phyloP scores from a whole-genome alignment of 1,140 invertebrate species.

The Sarcophaga bullata region DNA sequence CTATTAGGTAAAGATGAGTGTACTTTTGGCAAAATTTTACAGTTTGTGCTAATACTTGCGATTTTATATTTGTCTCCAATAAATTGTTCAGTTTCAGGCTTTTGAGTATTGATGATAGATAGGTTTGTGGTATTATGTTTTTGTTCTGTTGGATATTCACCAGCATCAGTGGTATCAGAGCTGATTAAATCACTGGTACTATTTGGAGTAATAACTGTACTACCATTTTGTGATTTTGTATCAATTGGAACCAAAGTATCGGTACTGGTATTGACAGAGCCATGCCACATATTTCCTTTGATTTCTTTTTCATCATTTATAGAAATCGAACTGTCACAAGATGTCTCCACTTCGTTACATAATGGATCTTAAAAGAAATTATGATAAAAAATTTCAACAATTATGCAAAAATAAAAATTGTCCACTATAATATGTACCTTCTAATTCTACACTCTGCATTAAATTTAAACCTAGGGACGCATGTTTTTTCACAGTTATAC shows the following conservation, averaged over 20 bases:
- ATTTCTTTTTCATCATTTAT: constrained; percentile 47
- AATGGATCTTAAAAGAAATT: constrained; percentile 3
- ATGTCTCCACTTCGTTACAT: constrained; percentile 25
- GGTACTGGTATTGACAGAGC: constrained; percentile 66
- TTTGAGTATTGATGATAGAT: constrained; percentile 29
- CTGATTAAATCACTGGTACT: neutral
- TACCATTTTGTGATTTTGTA: constrained; percentile 33
- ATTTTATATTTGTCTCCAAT: neutral
- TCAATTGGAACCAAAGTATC: constrained; percentile 66
- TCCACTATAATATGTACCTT: constrained; percentile 19
- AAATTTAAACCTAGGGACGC: constrained; percentile 33
- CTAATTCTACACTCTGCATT: constrained; percentile 44
- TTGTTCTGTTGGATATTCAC: constrained; percentile 6
- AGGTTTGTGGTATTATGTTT: neutral
- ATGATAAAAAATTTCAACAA: neutral
- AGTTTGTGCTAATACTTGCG: constrained; percentile 28
- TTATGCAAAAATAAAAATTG: neutral
- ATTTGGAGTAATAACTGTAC: neutral
- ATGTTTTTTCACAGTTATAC: constrained; percentile 34
- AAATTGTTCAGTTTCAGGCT: constrained; percentile 22
- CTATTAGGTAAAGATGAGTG: neutral
- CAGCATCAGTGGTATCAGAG: constrained; percentile 36
- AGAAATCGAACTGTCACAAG: neutral
- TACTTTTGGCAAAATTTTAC: constrained; percentile 44
- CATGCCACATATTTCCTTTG: constrained; percentile 50